A percentile compares a stretch with the other conserved stretches of the same genome.
These are phyloP conservation scores for Typhlichthys subterraneus DNA, from an alignment of 2,797 vertebrate species.

Conservation along the genomic window DNA sequence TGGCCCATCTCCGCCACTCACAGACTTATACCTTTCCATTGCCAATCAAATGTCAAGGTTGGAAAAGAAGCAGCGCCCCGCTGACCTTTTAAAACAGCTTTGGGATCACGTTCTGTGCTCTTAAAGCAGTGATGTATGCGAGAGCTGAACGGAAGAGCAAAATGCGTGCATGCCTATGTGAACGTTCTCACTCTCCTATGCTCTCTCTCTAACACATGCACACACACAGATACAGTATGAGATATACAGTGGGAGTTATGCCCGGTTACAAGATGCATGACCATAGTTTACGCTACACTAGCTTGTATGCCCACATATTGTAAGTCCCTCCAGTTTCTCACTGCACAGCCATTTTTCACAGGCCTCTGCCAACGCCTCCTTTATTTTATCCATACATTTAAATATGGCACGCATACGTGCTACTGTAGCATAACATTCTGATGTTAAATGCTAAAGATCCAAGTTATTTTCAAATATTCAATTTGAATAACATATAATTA, in stretches of 20 bases:
- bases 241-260: not conserved
- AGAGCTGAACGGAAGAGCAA: slow-evolving; percentile 2
- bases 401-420: not conserved
- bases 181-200: not conserved
- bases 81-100: slow-evolving; percentile 57
- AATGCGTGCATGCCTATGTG: not conserved
- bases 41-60: slow-evolving; percentile 53
- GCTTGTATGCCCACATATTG: slow-evolving; percentile 18
- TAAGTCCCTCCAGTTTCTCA: slow-evolving; percentile 9
- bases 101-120: slow-evolving; percentile 51
- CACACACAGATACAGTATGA: slow-evolving; percentile 1
- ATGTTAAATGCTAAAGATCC: not conserved
- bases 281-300: slow-evolving; percentile 20
- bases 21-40: slow-evolving; percentile 44
- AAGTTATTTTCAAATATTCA: not conserved
- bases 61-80: slow-evolving; percentile 36
- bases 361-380: not conserved
- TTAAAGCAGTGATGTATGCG: slow-evolving; percentile 20
- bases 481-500: too few relatives aligned
- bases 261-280: slow-evolving; percentile 34
- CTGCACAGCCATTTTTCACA: slow-evolving; percentile 5
- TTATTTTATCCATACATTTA: not conserved
- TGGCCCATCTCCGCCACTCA: slow-evolving; percentile 20
- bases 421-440: not conserved
- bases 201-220: not conserved